Base-by-base conservation (phyloP, 1,140 invertebrate species). In the Pomacea maculata region DNA sequence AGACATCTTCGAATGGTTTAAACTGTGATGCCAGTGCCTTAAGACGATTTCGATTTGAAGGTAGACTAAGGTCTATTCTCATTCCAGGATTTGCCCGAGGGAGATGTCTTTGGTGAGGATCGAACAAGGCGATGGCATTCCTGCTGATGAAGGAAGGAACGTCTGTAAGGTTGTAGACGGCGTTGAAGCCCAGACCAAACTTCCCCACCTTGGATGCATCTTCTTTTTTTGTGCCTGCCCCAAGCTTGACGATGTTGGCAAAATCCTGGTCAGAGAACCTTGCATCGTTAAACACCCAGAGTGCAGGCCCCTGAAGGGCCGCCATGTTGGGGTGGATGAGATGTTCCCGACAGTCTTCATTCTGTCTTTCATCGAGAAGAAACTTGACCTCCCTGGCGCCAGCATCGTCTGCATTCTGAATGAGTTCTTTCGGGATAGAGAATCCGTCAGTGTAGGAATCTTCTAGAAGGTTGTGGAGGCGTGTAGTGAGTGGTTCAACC, bases 181-280 rank as follows among this genome's bases (percentile, higher is more conserved):
- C 72, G 29, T 74, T 80, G 71, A 80, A 73, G 19, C 79, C 79
- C 19, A 80, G 70, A 19, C 70, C 79, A 80, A 80, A 80, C 55
- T 61, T 70, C 25, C 70, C 76, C 85, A 89, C 45, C 82, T 89
- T 89, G 1, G 85, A 84, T 63, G 83, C 83, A 19, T 86, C 79
- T 19, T 77, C 71, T 75, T 81, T 74, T 81, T 90, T 90, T n/a
- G 88, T 89, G 57, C 83, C 88, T 65, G 87, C 88, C 71, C 85
- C 83, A 54, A 90, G 80, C 68, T 86, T 86, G 54, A 82, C 84
- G 79, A 91, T 89, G 77, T 87, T 89, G 52, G 88, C 88, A 61
- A 90, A 86, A 81, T 91, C 90, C n/a, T 87, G 88, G 25, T 90
- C 70, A 63, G 89, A 89, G 74, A 90, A 91, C 25, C 88, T 86